Evolutionary conservation across 92 coral and sea anemone genomes (phyloP).

Genomic region (Phymanthus crucifer): DNA sequence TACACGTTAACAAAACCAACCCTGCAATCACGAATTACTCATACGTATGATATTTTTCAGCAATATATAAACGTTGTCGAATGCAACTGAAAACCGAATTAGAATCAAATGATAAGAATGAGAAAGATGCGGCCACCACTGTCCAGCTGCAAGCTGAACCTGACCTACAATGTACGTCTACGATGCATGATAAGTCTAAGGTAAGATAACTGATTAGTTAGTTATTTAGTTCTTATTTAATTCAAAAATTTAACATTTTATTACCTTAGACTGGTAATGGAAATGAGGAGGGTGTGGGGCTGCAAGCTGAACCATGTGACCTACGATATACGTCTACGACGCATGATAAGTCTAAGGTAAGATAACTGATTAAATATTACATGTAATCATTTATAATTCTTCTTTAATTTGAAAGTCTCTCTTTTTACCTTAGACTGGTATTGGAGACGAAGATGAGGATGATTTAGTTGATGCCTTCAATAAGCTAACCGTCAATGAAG

Average conservation of each 20-base stretch:
- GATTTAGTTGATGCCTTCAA: neutral
- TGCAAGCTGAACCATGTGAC: too few species aligned
- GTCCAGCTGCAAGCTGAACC: too few species aligned
- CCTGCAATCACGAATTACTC: too few species aligned
- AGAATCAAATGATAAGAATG: too few species aligned
- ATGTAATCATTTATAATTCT: neutral
- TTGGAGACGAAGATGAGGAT: neutral
- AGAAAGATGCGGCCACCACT: too few species aligned
- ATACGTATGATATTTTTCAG: too few species aligned
- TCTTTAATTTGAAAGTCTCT: neutral
- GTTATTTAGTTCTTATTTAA: neutral
- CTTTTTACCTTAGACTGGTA: neutral
- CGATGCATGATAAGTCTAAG: too few species aligned
- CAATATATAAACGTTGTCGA: neutral
- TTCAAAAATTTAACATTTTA: neutral
- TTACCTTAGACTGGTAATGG: neutral
- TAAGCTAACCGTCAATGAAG: neutral
- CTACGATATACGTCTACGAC: too few species aligned
- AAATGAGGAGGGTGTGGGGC: too few species aligned
- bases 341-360: too few species aligned
- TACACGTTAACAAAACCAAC: too few species aligned
- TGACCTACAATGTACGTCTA: too few species aligned
- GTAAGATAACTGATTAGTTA: neutral
- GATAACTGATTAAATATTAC: neutral
- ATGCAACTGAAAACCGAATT: neutral